A percentile compares a stretch with the other conserved stretches of the same genome.
Conservation (phyloP, 23 tunicate species). For the Trididemnum nubilum region DNA sequence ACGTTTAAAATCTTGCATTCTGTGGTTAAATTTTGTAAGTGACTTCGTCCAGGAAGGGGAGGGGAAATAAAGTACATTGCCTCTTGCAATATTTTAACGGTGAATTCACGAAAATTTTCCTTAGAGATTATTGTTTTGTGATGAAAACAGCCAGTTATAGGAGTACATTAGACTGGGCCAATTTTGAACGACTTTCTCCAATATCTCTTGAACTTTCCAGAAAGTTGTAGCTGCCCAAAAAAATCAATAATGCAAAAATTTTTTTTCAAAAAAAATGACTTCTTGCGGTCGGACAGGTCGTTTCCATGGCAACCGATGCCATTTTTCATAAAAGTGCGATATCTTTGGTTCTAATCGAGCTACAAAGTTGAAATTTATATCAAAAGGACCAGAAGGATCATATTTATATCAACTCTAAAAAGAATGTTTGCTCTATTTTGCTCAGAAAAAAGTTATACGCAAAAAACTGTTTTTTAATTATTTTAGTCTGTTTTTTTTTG, state of each 20-base stretch:
- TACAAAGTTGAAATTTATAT: not conserved
- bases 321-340: not conserved
- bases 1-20: too few species aligned
- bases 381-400: not conserved
- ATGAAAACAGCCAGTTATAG: too few species aligned
- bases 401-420: not conserved
- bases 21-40: too few species aligned
- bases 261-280: not conserved
- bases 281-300: not conserved
- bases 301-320: slow-evolving; percentile 15
- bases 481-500: too few species aligned
- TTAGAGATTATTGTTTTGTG: too few species aligned
- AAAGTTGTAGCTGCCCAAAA: not conserved
- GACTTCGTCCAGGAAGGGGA: too few species aligned
- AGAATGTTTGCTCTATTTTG: slow-evolving; percentile 2
- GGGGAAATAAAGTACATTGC: too few species aligned
- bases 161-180: not conserved
- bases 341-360: not conserved
- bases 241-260: not conserved
- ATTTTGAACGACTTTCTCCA: not conserved
- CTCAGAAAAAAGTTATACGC: not conserved
- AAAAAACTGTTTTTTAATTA: not conserved
- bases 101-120: too few species aligned
- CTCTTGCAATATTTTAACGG: too few species aligned
- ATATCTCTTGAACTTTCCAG: not conserved